These are phyloP conservation scores for Acleris holmiana DNA, from an alignment of 2,888 invertebrate genomes.

Conservation along the genomic window DNA sequence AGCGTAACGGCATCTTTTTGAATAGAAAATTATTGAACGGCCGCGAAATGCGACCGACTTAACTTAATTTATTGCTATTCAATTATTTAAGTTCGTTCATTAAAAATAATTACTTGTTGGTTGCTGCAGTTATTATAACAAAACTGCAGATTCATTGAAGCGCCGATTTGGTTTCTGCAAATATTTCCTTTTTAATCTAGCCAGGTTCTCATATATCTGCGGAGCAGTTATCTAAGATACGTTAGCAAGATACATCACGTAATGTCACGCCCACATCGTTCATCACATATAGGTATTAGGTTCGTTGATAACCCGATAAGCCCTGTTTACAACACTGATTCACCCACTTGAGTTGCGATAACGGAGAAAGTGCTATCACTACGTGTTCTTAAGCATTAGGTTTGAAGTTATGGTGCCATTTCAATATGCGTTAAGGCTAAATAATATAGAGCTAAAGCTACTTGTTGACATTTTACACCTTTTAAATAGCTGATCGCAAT, in stretches of 20 bases:
- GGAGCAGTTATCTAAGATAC: slow-evolving; percentile 34
- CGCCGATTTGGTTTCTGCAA: background rate
- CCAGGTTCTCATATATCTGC: slow-evolving; percentile 6
- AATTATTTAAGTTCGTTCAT: background rate
- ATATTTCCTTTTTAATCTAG: background rate
- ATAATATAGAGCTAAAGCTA: too few relatives aligned
- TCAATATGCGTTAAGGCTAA: too few relatives aligned
- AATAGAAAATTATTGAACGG: background rate
- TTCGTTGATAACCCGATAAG: slow-evolving; percentile 36
- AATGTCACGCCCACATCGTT: slow-evolving; percentile 32
- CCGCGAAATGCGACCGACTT: background rate
- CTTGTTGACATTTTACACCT: too few relatives aligned
- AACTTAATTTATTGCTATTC: background rate
- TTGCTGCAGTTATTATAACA: background rate
- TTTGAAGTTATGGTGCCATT: background rate
- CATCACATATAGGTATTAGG: slow-evolving; percentile 35
- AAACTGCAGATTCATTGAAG: background rate
- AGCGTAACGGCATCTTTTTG: background rate
- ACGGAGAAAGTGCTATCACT: slow-evolving; percentile 38
- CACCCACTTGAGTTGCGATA: slow-evolving; percentile 33
- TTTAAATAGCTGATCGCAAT: too few relatives aligned
- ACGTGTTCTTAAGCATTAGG: background rate
- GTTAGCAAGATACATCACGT: slow-evolving; percentile 40
- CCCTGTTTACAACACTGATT: slow-evolving; percentile 29
- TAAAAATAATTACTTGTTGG: background rate